Evolutionary conservation across 2,113 vertebrate genomes (phyloP), one percentile per base, ranked within the genome.

Genomic region (Platanista minor): DNA sequence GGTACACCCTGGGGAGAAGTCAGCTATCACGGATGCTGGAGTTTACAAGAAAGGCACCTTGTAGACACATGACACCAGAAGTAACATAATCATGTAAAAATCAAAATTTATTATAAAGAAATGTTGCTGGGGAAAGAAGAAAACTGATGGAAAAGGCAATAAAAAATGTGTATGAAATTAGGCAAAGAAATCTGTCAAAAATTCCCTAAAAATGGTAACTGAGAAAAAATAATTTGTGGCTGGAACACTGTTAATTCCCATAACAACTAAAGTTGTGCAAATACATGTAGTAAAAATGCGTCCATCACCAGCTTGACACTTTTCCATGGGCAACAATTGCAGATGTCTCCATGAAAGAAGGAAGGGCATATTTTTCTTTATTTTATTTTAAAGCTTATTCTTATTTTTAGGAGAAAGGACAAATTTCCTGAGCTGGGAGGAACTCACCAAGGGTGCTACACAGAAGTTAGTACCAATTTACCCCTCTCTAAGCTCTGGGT

Each of bases 311-410:
- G 41, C 27, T 66, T 31, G 14, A 66, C 62, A 41, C 4, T 78
- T 90, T 80, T 27, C 21, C 23, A 54, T 49, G 11, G 13, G 20
- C 6, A 80, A 20, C 2, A 27, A 31, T 43, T 46, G 1, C 41
- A 27, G 52, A 31, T 93, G 12, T 88, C 78, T 85, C n/a, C 36
- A 72, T 36, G 23, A 59, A 61, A 87, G 57, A 82, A 77, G 14
- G 17, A 90, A 78, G 13, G 31, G 17, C 12, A 33, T 43, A n/a
- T 39, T 75, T 84, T 81, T 74, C 83, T 61, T 8, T 62, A 23
- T 72, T 94, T 93, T 88, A 78, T 72, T 84, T 92, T 46, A 46
- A 94, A 82, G 49, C 54, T 33, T 72, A 64, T 88, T 93, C 6
- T n/a, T 90, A 3, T 64, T 54, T 67, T 61, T 75, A 61, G 61